These are phyloP conservation scores for Drosophila mettleri DNA, from an alignment of 2,888 invertebrate species.

Conservation along the genomic window DNA sequence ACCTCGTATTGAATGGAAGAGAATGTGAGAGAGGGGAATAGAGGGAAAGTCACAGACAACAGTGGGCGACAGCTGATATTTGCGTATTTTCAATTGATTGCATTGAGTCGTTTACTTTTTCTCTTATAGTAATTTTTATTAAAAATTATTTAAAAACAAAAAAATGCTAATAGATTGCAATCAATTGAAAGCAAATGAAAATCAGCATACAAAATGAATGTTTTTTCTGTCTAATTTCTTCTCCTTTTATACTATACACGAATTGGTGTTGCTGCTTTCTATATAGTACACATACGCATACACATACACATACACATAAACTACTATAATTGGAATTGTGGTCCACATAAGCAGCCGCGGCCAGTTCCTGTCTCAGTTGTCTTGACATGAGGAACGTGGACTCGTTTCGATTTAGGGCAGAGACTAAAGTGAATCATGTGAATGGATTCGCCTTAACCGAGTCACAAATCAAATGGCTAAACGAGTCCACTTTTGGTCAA, in stretches of 20 bases:
- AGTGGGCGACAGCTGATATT: slow-evolving; percentile 30
- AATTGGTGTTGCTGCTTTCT: slow-evolving; percentile 35
- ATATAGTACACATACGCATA: slow-evolving; percentile 9
- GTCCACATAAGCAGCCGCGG: slow-evolving; percentile 33
- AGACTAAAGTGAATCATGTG: slow-evolving; percentile 56
- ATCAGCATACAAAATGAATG: slow-evolving; percentile 35
- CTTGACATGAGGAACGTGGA: slow-evolving; percentile 40
- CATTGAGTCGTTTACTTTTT: slow-evolving; percentile 1
- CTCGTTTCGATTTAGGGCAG: slow-evolving; percentile 69
- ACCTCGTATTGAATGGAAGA: slow-evolving; percentile 40
- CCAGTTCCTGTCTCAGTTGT: slow-evolving; percentile 51
- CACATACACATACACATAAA: background rate
- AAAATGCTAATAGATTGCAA: slow-evolving; percentile 52
- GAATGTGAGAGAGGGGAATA: slow-evolving; percentile 17
- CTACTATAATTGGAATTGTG: slow-evolving; percentile 14
- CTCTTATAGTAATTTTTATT: slow-evolving; percentile 57
- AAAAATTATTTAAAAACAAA: slow-evolving; percentile 60
- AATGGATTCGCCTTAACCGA: slow-evolving; percentile 37
- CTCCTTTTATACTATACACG: slow-evolving; percentile 25
- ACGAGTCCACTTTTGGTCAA: slow-evolving; percentile 48
- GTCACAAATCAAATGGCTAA: slow-evolving; percentile 56
- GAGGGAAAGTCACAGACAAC: slow-evolving; percentile 17
- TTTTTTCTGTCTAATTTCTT: slow-evolving; percentile 1
- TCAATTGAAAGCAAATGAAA: slow-evolving; percentile 36
- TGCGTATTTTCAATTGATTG: slow-evolving; percentile 18